Evolutionary conservation across 2,888 invertebrate species (phyloP), one percentile per base, ranked within the genome.

Genomic region (Polymixis lichenea): DNA sequence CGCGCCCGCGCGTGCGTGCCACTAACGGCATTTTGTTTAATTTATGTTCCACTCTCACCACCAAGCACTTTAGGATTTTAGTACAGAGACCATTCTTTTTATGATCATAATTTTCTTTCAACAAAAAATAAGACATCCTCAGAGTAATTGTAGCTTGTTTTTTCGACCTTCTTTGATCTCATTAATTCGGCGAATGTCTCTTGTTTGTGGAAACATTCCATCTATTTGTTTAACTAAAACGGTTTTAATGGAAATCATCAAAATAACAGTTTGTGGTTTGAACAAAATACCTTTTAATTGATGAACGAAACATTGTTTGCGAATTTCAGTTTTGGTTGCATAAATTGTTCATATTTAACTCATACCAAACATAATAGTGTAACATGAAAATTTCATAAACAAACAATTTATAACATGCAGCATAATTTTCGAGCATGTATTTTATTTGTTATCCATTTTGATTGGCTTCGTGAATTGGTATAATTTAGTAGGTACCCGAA

Each of bases 171-270:
- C 75, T 83, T 84, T 80, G 76, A 80, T 84, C 74, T 77, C 67
- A 84, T 86, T 84, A 73, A 84, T 86, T 73, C 80, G 28, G 43
- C 55, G 61, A 74, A 73, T 75, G 75, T 84, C 75, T 69, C 74
- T 75, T 86, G 76, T 77, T 80, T 70, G 74, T 75, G 43, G 25
- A 72, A 84, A 71, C 13, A 73, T 73, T 77, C 51, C 55, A 71
- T 71, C 74, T 86, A 73, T 86, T 80, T 77, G 68, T 84, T 80
- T 78, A 73, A 76, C 60, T 74, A 62, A 76, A 84, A 86, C 32
- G 67, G 60, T 80, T 71, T 69, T 76, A 75, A 73, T 80, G 72
- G 56, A 71, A 67, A 72, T 25, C 60, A 75, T 81, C 61, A 56
- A 61, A 62, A 70, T 70, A 82, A 78, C 71, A 61, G 19, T 61